Evolutionary conservation across 2,113 vertebrate species (phyloP).

Genomic region (Chauna torquata): DNA sequence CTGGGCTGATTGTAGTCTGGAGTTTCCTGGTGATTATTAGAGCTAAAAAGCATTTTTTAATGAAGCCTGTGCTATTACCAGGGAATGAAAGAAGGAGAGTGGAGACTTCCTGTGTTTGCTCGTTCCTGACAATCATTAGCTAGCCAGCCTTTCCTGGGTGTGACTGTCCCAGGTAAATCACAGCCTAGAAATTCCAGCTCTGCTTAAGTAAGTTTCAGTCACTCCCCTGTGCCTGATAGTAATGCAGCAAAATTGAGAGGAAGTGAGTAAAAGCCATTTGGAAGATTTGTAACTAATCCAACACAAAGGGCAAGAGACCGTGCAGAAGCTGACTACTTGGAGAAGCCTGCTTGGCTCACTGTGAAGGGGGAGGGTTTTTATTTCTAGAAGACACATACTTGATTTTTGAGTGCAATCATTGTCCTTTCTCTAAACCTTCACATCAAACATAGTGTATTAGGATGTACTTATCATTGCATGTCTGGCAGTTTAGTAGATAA

Average conservation of each 20-base stretch:
- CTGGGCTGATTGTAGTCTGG: neutral
- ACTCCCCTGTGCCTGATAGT: neutral
- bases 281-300: neutral
- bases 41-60: slow-evolving; percentile 18
- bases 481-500: neutral
- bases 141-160: neutral
- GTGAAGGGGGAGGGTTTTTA: neutral
- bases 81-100: neutral
- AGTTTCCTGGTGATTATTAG: slow-evolving; percentile 24
- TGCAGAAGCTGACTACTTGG: neutral
- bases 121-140: slow-evolving; percentile 37
- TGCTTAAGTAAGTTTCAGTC: slow-evolving; percentile 20
- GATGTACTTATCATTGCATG: neutral
- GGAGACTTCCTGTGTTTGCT: neutral
- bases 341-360: neutral
- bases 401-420: neutral
- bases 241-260: neutral
- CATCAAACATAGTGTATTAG: neutral
- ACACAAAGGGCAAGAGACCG: neutral
- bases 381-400: neutral
- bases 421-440: neutral
- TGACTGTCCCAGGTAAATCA: slow-evolving; percentile 31
- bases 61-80: neutral
- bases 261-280: neutral
- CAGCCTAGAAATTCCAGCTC: neutral